phyloP scores from a whole-genome alignment of 2,888 invertebrate genomes.

The Polymixis lichenea region DNA sequence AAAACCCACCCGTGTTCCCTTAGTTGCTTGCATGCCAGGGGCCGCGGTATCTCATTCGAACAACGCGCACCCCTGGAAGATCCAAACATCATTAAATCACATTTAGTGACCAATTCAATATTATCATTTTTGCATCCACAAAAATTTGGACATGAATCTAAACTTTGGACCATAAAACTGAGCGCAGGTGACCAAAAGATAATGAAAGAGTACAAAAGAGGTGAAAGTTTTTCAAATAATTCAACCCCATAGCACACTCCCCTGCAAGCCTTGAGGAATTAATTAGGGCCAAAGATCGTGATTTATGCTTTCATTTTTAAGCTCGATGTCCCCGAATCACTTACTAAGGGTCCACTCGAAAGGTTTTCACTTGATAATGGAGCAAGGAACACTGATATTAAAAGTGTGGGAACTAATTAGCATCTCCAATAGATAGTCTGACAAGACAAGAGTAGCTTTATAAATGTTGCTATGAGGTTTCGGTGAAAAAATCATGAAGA shows the following conservation, averaged over 20 bases:
- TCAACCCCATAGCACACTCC: conserved; percentile 77
- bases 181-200: conserved; percentile 82
- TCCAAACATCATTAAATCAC: neutral
- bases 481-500: too few species aligned
- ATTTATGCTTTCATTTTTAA: conserved; percentile 90
- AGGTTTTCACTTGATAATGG: conserved; percentile 29
- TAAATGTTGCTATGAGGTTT: too few species aligned
- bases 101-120: neutral
- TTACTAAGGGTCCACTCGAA: conserved; percentile 66
- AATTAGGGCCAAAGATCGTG: conserved; percentile 90
- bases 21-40: too few species aligned
- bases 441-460: too few species aligned
- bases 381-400: too few species aligned
- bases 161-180: conserved; percentile 52
- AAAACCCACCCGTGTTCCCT: too few species aligned
- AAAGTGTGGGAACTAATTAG: too few species aligned
- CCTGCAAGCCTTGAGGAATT: conserved; percentile 87
- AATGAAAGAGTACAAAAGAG: conserved; percentile 78
- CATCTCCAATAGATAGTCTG: too few species aligned
- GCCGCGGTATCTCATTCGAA: too few species aligned
- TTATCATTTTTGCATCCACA: neutral
- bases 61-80: too few species aligned
- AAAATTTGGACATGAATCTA: conserved; percentile 1
- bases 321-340: conserved; percentile 80
- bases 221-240: conserved; percentile 86